These are phyloP conservation scores for Antheraea assamensis DNA, from an alignment of 2,888 invertebrate genomes.

Conservation along the genomic window DNA sequence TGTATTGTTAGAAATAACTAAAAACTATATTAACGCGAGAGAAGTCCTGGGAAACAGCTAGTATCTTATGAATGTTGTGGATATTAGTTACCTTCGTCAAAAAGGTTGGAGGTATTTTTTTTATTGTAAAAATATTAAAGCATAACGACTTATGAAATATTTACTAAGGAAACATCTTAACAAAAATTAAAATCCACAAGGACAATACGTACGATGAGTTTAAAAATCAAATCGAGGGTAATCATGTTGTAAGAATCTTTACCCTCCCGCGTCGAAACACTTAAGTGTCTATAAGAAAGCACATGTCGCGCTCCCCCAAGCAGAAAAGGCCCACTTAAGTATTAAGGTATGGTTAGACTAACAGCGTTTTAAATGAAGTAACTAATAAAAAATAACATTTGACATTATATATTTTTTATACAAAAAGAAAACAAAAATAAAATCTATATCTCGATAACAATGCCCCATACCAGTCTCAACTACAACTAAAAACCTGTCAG, in stretches of 20 bases:
- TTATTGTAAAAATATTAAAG: background rate
- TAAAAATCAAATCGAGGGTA: constrained; percentile 26
- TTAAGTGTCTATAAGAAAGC: constrained; percentile 54
- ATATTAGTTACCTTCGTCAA: background rate
- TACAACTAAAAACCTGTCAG: too few relatives aligned
- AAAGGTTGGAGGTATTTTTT: background rate
- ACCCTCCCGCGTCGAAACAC: constrained; percentile 54
- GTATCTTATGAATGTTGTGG: background rate
- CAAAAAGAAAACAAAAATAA: too few relatives aligned
- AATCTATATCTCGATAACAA: too few relatives aligned
- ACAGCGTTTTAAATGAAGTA: constrained; percentile 34
- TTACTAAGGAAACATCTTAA: background rate
- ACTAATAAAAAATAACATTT: too few relatives aligned
- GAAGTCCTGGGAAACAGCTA: too few relatives aligned
- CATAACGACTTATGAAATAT: background rate
- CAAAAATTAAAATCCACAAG: background rate
- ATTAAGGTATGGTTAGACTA: constrained; percentile 30
- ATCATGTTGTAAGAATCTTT: constrained; percentile 25
- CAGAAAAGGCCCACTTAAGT: constrained; percentile 64
- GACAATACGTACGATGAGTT: constrained; percentile 21
- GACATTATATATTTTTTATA: too few relatives aligned
- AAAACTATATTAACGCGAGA: too few relatives aligned
- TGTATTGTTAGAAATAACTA: too few relatives aligned
- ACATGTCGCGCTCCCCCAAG: constrained; percentile 66
- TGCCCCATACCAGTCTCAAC: too few relatives aligned